Evolutionary conservation across 2,888 invertebrate genomes (phyloP).

Genomic region (Priapulus caudatus): DNA sequence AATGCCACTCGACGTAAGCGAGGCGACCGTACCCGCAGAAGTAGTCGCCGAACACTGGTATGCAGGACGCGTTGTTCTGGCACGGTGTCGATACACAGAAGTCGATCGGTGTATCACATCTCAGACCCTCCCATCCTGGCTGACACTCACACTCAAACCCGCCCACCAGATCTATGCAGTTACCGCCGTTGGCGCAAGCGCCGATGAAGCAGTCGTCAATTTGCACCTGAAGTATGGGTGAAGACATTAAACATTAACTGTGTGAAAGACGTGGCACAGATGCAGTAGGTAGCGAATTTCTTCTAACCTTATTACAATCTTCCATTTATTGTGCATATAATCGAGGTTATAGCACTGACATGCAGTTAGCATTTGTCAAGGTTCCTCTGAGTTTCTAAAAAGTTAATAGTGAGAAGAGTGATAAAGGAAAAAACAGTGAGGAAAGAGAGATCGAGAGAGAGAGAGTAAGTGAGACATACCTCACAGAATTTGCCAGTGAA

Average conservation of each 20-base stretch:
- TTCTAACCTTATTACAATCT: conserved; percentile 19
- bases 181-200: conserved; percentile 78
- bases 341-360: conserved; percentile 25
- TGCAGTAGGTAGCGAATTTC: conserved; percentile 10
- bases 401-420: too few relatives aligned
- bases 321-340: conserved; percentile 17
- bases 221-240: conserved; percentile 14
- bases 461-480: conserved; percentile 33
- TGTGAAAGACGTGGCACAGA: too few relatives aligned
- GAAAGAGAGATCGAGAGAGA: too few relatives aligned
- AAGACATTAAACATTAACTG: too few relatives aligned
- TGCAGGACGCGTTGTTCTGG: conserved; percentile 80
- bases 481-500: conserved; percentile 74
- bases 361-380: too few relatives aligned
- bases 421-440: too few relatives aligned
- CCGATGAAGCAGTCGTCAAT: conserved; percentile 63
- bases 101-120: conserved; percentile 75
- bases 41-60: conserved; percentile 78
- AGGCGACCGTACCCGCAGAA: conserved; percentile 87
- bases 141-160: conserved; percentile 67
- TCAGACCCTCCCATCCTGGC: conserved; percentile 71
- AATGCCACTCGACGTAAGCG: too few relatives aligned
- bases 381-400: too few relatives aligned
- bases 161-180: conserved; percentile 72
- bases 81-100: conserved; percentile 75